A percentile compares a stretch with the other conserved stretches of the same genome.
Evolutionary conservation across 2,797 vertebrate species (phyloP).

Genomic region (Paguma larvata): DNA sequence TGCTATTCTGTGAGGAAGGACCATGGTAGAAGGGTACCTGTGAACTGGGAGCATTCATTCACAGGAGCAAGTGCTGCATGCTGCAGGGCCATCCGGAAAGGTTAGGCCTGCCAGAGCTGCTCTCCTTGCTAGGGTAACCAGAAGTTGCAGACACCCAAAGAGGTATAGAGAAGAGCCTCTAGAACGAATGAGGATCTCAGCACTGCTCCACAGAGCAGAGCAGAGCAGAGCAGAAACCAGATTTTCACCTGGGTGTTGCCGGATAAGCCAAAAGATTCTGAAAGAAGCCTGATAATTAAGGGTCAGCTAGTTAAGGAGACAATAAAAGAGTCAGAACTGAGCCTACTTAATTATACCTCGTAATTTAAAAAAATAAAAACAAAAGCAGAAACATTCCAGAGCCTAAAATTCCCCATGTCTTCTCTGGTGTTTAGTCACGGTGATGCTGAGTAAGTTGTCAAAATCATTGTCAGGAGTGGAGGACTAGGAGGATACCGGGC

Average conservation of each 20-base stretch:
- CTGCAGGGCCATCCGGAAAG: not conserved
- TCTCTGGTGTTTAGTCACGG: not conserved
- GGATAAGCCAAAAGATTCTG: not conserved
- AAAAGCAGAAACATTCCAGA: constrained; percentile 8
- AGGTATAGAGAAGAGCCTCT: not conserved
- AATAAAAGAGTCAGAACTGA: constrained; percentile 6
- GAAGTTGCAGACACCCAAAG: not conserved
- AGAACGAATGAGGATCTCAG: not conserved
- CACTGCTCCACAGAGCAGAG: not conserved
- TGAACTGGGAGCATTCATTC: not conserved
- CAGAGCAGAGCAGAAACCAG: not conserved
- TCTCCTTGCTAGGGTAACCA: not conserved
- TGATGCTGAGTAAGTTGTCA: not conserved
- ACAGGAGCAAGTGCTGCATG: not conserved
- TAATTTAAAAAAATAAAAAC: constrained; percentile 28
- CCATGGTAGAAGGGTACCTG: not conserved
- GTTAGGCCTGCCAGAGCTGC: not conserved
- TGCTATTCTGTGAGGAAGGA: not conserved
- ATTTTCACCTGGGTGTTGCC: not conserved
- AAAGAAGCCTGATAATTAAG: constrained; percentile 34
- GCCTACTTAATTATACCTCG: not conserved
- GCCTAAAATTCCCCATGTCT: not conserved
- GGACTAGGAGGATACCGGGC: not conserved
- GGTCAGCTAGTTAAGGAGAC: not conserved
- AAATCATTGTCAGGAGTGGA: not conserved